Conservation (phyloP, 2,113 vertebrate species). For the Eonycteris spelaea region DNA sequence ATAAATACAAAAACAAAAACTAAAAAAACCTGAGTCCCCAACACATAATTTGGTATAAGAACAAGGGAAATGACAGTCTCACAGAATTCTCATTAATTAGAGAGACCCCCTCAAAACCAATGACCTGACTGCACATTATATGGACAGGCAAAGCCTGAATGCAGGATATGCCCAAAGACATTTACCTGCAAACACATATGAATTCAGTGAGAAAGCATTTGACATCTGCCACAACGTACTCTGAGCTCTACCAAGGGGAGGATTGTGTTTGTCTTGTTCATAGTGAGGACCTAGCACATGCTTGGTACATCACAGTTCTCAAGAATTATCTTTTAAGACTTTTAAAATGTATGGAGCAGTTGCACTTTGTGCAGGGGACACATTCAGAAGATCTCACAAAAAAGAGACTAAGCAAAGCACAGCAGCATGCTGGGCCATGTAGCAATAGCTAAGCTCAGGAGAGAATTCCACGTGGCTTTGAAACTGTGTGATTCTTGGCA, state of each 20-base stretch:
- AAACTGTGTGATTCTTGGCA: background rate
- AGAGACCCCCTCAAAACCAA: background rate
- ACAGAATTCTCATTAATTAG: background rate
- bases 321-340: background rate
- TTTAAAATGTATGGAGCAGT: background rate
- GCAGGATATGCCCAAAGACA: background rate
- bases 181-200: background rate
- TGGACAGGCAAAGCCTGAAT: background rate
- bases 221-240: background rate
- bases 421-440: fast-evolving
- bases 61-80: background rate
- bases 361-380: background rate
- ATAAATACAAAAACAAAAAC: background rate
- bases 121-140: background rate
- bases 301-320: background rate
- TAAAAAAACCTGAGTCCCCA: background rate
- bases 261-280: background rate
- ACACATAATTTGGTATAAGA: background rate
- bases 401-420: background rate
- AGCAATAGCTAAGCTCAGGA: background rate
- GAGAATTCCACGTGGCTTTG: background rate
- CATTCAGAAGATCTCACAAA: background rate
- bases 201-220: background rate
- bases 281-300: background rate
- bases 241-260: background rate